Evolutionary conservation across 2,888 invertebrate genomes (phyloP), one percentile per base, ranked within the genome.

Genomic region (Hypsopygia costalis): DNA sequence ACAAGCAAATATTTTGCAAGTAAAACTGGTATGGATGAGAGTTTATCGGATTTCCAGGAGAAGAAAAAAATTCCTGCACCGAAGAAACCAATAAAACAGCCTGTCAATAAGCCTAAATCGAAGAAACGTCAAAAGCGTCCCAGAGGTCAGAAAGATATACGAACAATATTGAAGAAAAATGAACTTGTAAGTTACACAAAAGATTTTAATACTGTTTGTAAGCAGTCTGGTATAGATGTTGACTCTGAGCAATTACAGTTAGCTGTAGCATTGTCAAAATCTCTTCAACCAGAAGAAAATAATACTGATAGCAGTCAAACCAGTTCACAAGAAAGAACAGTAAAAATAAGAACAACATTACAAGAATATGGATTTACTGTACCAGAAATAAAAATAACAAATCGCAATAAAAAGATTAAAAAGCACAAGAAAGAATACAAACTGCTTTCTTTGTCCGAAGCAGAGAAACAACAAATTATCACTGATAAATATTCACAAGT

Each of bases 261-360:
- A 69, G 93, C 93, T 31, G 80, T 94, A 52, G 93, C 93, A 8
- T 65, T 94, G 43, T 93, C 93, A 1, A 91, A 90, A 61, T 93
- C 93, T 0, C 63, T 89, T 3, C 64, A 80, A 43, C 35, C 55
- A 16, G 29, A 54, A 28, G 25, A 40, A 27, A 38, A 35, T 11
- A 30, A 56, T 16, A 30, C 32, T 42, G 50, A 37, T 38, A 34
- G 25, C 9, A 10, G 46, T 39, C 52, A 51, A 36, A 50, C 63
- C 30, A 63, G 52, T 11, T 50, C 74, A 1, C 67, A 73, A 52
- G 74, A 77, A 45, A 77, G 75, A 55, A 58, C 66, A 21, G 62
- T 64, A 29, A 81, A 67, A 48, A 87, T 91, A 30, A 80, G 88
- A 40, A 81, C 74, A 12, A 92, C 91, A 25, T 72, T 93, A 40